Conservation (phyloP, 2,797 vertebrate species). For the Hapalemur alaotrensis region DNA sequence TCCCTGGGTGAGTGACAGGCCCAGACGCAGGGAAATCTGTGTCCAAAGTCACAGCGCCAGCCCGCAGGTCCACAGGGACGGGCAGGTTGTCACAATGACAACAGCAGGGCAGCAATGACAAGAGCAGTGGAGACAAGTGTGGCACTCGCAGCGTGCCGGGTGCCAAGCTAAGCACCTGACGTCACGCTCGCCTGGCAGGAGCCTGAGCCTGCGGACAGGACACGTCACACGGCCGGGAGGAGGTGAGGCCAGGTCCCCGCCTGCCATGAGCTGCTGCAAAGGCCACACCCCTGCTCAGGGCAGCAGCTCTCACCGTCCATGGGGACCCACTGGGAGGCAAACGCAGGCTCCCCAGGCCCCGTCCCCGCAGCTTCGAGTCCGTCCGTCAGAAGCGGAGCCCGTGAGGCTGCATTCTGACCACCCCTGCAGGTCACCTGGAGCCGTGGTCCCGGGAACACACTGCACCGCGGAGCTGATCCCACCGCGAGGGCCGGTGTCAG, state of each 20-base stretch:
- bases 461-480: background rate
- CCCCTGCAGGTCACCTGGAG: background rate
- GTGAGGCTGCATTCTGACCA: background rate
- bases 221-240: no score
- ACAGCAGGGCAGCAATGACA: background rate
- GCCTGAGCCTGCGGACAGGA: background rate
- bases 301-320: background rate
- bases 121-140: background rate
- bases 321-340: background rate
- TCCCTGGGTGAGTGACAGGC: background rate
- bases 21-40: background rate
- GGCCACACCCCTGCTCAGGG: background rate
- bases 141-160: rapidly evolving
- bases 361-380: background rate
- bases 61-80: no score
- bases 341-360: background rate
- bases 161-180: background rate
- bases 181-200: background rate
- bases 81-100: background rate
- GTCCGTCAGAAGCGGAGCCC: background rate
- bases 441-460: background rate
- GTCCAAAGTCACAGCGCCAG: background rate
- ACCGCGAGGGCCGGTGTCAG: no score
- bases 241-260: background rate
- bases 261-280: background rate